Evolutionary conservation across 2,797 vertebrate species (phyloP).

Genomic region (Peromyscus attwateri): DNA sequence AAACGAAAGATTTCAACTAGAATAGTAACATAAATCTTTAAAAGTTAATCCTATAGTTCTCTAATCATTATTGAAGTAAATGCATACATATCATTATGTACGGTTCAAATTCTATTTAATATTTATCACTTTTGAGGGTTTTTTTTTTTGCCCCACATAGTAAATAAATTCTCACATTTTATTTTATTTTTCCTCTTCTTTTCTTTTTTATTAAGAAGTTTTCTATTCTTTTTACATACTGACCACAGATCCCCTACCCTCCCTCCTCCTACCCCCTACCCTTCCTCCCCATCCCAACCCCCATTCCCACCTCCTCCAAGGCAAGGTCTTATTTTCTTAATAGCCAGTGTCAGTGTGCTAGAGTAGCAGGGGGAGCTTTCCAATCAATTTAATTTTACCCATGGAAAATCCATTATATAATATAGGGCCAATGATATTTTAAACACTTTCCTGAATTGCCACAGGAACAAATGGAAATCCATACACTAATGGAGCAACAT

Average conservation of each 20-base stretch:
- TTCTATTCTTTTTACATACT: too few relatives aligned
- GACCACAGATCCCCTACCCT: too few relatives aligned
- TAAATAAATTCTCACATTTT: neutral
- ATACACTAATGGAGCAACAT: constrained; percentile 68
- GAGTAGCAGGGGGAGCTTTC: neutral
- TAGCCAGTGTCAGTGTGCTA: neutral
- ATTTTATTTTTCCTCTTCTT: neutral
- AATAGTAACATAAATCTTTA: neutral
- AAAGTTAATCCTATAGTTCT: neutral
- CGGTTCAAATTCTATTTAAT: neutral
- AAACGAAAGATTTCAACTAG: neutral
- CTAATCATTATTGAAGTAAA: constrained; percentile 33
- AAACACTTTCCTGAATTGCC: constrained; percentile 25
- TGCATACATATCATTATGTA: neutral
- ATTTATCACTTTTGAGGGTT: neutral
- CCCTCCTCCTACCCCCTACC: too few relatives aligned
- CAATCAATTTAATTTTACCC: constrained; percentile 8
- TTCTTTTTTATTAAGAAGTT: too few relatives aligned
- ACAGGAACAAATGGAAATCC: constrained; percentile 41
- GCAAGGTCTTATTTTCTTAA: neutral
- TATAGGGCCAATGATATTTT: neutral
- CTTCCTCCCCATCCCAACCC: too few relatives aligned
- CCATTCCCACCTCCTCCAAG: too few relatives aligned
- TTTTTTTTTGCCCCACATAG: neutral
- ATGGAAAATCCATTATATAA: neutral